These are phyloP conservation scores for Drosophila rellima DNA, from an alignment of 2,888 invertebrate species.

Conservation along the genomic window DNA sequence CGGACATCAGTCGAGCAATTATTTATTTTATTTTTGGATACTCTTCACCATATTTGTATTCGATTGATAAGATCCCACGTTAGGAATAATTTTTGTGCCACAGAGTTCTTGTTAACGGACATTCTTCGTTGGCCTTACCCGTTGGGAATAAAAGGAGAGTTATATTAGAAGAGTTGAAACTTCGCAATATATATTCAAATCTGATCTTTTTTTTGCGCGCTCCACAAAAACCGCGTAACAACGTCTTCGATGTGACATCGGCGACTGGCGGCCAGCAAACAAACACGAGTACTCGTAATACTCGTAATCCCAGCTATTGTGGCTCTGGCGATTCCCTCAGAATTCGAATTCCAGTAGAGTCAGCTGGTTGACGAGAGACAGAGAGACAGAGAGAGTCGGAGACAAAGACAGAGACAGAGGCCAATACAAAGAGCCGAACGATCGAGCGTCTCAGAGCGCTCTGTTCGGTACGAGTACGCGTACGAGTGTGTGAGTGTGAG, in stretches of 20 bases:
- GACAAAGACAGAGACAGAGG: slow-evolving; percentile 3
- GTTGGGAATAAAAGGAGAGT: slow-evolving; percentile 23
- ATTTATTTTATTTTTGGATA: slow-evolving; percentile 11
- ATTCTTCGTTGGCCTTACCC: slow-evolving; percentile 40
- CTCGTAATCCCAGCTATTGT: slow-evolving; percentile 60
- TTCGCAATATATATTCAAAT: slow-evolving; percentile 5
- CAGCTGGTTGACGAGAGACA: slow-evolving; percentile 47
- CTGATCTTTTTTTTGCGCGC: slow-evolving; percentile 43
- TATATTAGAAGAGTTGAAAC: neutral
- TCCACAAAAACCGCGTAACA: slow-evolving; percentile 57
- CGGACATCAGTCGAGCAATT: slow-evolving; percentile 5
- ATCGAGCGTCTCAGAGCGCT: slow-evolving; percentile 57
- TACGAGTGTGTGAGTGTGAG: slow-evolving; percentile 22
- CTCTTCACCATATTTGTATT: slow-evolving; percentile 3
- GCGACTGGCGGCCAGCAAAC: slow-evolving; percentile 72
- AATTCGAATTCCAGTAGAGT: slow-evolving; percentile 54
- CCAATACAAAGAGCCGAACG: slow-evolving; percentile 58
- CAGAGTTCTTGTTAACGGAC: neutral
- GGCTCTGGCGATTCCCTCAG: slow-evolving; percentile 56
- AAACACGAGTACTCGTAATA: slow-evolving; percentile 46
- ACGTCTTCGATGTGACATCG: slow-evolving; percentile 77
- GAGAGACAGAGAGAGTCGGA: slow-evolving; percentile 18
- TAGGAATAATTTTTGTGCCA: neutral
- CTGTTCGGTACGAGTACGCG: slow-evolving; percentile 16
- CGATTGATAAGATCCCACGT: slow-evolving; percentile 2